Evolutionary conservation across 2,113 vertebrate genomes (phyloP), one percentile per base, ranked within the genome.

Genomic region (Corvus hawaiiensis): DNA sequence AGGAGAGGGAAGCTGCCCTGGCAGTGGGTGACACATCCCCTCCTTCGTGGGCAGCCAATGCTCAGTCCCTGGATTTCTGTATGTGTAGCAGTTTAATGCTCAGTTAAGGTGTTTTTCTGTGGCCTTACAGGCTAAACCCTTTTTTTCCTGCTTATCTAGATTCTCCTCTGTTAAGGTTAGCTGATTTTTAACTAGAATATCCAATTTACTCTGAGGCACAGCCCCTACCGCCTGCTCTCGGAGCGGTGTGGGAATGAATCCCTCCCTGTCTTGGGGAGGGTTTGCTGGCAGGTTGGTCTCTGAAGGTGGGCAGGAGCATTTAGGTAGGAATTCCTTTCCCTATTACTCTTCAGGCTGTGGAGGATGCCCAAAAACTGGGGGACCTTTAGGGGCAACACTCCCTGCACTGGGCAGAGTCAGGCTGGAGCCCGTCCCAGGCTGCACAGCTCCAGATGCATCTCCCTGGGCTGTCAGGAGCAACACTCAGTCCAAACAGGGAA

Each of bases 111-210:
- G 72, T 20, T 96, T 68, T 55, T 44, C 75, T 74, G 37, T 78
- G 82, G 49, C 87, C 72, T 80, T 63, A 33, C 12, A 14, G 62
- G 43, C 61, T 84, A 51, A 90, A 58, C 24, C 3, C 17, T 35
- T 62, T 43, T 66, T 48, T 33, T 1, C 28, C 76, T 76, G 66
- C 74, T 61, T 78, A 23, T 78, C n/a, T 89, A 87, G 92, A 15
- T 71, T 54, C 58, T 33, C n/a, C 54, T 86, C 64, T 89, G 49
- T 81, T 75, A 62, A 76, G 75, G 56, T 77, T 74, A 93, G 89
- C 30, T 68, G 86, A 54, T 74, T 73, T 92, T 87, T 90, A 68
- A 79, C 58, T 84, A 66, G 66, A n/a, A 48, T 90, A 71, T 49
- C 28, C 19, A 1, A 24, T 54, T 4, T 56, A 58, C 33, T 48